A percentile compares a stretch with the other conserved stretches of the same genome.
phyloP scores from a whole-genome alignment of 2,113 vertebrate genomes.

The Nothobranchius kuhntae region DNA sequence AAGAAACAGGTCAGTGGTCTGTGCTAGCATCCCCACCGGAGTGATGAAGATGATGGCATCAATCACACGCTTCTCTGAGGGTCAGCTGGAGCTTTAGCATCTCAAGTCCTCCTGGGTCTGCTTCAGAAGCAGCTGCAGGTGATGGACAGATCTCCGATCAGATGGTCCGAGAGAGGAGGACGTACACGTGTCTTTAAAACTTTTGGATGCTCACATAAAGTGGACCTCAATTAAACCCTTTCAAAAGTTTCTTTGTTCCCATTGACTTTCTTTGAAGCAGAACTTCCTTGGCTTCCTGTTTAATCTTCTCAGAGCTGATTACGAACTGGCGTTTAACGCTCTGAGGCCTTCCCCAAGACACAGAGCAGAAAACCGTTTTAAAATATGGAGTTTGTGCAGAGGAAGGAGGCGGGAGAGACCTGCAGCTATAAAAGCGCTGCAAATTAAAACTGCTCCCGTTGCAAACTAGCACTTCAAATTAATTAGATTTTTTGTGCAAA shows the following conservation, averaged over 20 bases:
- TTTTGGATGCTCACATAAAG: constrained; percentile 1
- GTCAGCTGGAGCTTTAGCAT: constrained; percentile 18
- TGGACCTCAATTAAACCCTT: no score
- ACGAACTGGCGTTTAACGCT: constrained; percentile 40
- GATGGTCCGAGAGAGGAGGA: not conserved
- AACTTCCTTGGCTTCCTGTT: constrained; percentile 39
- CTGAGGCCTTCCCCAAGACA: constrained; percentile 35
- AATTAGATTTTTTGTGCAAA: constrained; percentile 53
- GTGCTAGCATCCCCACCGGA: constrained; percentile 40
- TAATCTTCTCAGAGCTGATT: constrained; percentile 23
- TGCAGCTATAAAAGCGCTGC: constrained; percentile 42
- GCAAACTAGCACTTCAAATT: constrained; percentile 58
- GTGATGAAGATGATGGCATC: constrained; percentile 43
- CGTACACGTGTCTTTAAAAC: no score
- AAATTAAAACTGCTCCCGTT: constrained; percentile 63
- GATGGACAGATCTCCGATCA: constrained; percentile 49
- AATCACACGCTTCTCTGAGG: constrained; percentile 43
- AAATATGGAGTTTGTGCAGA: constrained; percentile 39
- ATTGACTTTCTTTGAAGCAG: constrained; percentile 5
- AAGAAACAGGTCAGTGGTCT: constrained; percentile 41
- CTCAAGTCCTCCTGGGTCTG: constrained; percentile 34
- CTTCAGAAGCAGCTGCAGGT: constrained; percentile 35
- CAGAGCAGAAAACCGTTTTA: constrained; percentile 27
- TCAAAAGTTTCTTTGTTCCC: constrained; percentile 8
- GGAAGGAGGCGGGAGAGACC: constrained; percentile 10